These are phyloP conservation scores for Cotesia glomerata DNA, from an alignment of 1,140 invertebrate species.

Conservation along the genomic window DNA sequence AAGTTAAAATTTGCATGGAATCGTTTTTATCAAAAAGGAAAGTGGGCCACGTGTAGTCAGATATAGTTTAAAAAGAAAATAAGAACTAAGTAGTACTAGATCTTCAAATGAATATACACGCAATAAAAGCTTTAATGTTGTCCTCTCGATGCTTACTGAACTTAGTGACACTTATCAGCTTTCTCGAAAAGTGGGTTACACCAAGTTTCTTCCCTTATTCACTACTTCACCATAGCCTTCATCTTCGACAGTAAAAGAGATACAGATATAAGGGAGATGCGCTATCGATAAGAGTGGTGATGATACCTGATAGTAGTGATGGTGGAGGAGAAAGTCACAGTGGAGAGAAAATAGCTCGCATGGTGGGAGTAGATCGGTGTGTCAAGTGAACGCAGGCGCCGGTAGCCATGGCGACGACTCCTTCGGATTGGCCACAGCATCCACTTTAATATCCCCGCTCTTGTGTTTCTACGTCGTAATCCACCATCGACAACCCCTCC, in stretches of 20 bases:
- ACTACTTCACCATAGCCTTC: background rate
- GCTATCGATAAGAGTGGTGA: background rate
- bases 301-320: background rate
- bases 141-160: conserved; percentile 41
- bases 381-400: conserved; percentile 55
- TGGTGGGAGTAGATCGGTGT: conserved; percentile 35
- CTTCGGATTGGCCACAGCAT: conserved; percentile 63
- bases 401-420: conserved; percentile 61
- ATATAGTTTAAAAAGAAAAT: background rate
- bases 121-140: background rate
- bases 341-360: conserved; percentile 14
- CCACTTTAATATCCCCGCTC: conserved; percentile 56
- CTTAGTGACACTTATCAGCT: conserved; percentile 46
- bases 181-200: conserved; percentile 56
- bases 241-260: background rate
- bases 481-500: conserved; percentile 57
- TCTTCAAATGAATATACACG: background rate
- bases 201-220: conserved; percentile 40
- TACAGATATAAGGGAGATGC: background rate
- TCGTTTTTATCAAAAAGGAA: conserved; percentile 4
- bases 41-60: conserved; percentile 15
- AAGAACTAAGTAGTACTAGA: background rate
- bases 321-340: background rate
- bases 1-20: background rate
- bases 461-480: conserved; percentile 44